Evolutionary conservation across 2,888 invertebrate genomes (phyloP), one percentile per base, ranked within the genome.

Genomic region (Tanaodytes sp.): DNA sequence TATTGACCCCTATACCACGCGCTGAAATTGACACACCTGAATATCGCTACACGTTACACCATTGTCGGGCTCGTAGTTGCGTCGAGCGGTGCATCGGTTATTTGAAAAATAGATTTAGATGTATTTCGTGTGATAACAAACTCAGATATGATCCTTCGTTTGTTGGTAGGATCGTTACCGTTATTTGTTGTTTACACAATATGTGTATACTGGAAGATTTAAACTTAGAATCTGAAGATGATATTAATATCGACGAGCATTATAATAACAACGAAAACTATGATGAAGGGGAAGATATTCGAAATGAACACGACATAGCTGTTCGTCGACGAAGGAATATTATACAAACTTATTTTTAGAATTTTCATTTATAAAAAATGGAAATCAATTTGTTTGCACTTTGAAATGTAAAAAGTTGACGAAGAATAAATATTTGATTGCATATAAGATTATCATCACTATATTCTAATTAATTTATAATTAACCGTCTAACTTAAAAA

Each of bases 101-200:
- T 9, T 27, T 36, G 36, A 36, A n/a, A 36, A 36, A 36, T n/a
- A 36, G 36, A n/a, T 36, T 36, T n/a, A 36, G 36, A 36, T 36
- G 36, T n/a, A 36, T 36, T n/a, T 36, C 36, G 3, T 36, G 36
- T 36, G 36, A 36, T 12, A 36, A 36, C n/a, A 6, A n/a, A n/a
- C 12, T n/a, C 3, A 36, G 36, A n/a, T 36, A 36, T n/a, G 36
- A 36, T 3, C 36, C 36, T 9, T 36, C 36, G n/a, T 36, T 36
- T 36, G 36, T 36, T 36, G 36, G 36, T n/a, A 9, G 36, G 11
- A 36, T 36, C 12, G 12, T 36, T n/a, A 36, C 36, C 2, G n/a
- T n/a, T 3, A n/a, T 36, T 36, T 36, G 36, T 36, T 4, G 6
- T n/a, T 36, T 36, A 12, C 36, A 36, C 36, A 36, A 36, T 36